Base-by-base conservation (phyloP, 1,140 invertebrate species). In the Leptonema lineaticorne region DNA sequence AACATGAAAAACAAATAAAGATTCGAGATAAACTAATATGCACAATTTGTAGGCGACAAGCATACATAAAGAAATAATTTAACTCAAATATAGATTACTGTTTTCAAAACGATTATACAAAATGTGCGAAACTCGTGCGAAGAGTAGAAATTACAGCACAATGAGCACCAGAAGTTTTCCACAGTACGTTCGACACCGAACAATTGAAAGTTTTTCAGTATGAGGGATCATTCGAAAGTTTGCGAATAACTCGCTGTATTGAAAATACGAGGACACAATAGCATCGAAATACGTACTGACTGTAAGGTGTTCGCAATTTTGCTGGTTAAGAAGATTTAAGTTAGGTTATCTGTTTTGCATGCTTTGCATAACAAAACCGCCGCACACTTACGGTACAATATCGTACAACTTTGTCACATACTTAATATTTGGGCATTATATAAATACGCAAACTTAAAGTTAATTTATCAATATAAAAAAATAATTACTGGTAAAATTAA, bases 171-270 rank as follows among this genome's bases (percentile, higher is more conserved):
- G 67, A 64, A 59, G 37, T 48, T 33, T 37, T 26, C 50, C 50
- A 45, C 63, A 64, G 22, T 20, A 5, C 27, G 20, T 53, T 20
- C 41, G 37, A 28, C 46, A 33, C 53, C 48, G 56, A 33, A 58
- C 65, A 70, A 70, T 67, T 59, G 65, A 67, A 67, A 67, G 65
- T 67, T 67, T 67, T 67, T 67, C 65, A 26, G 24, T 16, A 33
- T 30, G 41, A 9, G 62, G 62, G 45, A 64, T 64, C 62, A 64
- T 62, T 62, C 30, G 59, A 62, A 45, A 62, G 59, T 62, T 62
- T 64, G 62, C 62, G 62, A 50, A 64, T 64, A 64, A 64, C 62
- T 64, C 62, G 22, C 50, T 64, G 62, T 64, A 64, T 64, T 64
- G 62, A 64, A 64, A 64, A 50, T 46, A 27, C 24, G 24, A 16